phyloP scores from a whole-genome alignment of 2,888 invertebrate species.

The Heliconius charithonia region DNA sequence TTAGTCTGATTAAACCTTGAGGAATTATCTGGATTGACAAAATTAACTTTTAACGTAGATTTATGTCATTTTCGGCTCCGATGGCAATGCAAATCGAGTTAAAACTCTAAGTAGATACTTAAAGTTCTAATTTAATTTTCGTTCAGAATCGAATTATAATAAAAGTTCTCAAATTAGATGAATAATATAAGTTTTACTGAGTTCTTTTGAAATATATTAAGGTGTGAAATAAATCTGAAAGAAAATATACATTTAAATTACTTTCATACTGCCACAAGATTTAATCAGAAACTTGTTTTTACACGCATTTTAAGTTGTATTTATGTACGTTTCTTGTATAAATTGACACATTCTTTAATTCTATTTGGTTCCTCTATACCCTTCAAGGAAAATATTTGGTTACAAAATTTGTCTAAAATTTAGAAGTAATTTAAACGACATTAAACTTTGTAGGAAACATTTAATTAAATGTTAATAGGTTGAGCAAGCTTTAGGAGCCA shows the following conservation, averaged over 20 bases:
- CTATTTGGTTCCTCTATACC: background rate
- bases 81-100: conserved; percentile 50
- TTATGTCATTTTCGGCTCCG: conserved; percentile 68
- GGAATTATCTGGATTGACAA: conserved; percentile 83
- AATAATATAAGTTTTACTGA: conserved; percentile 27
- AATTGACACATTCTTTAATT: background rate
- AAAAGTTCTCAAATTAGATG: conserved; percentile 20
- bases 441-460: conserved; percentile 29
- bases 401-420: conserved; percentile 22
- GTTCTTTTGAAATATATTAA: conserved; percentile 21
- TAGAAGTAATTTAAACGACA: conserved; percentile 23
- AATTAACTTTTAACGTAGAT: conserved; percentile 84
- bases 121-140: conserved; percentile 45
- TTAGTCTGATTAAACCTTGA: conserved; percentile 83
- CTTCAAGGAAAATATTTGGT: conserved; percentile 4
- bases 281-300: background rate
- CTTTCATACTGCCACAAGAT: background rate
- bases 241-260: background rate
- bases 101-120: conserved; percentile 43
- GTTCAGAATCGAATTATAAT: conserved; percentile 27
- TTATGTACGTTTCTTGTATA: background rate
- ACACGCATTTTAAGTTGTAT: too few relatives aligned
- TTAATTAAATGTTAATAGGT: conserved; percentile 31
- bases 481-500: conserved; percentile 25
- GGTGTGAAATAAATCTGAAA: background rate